These are phyloP conservation scores for Cryptomyrus ogoouensis DNA, from an alignment of 2,113 vertebrate genomes.

Conservation along the genomic window DNA sequence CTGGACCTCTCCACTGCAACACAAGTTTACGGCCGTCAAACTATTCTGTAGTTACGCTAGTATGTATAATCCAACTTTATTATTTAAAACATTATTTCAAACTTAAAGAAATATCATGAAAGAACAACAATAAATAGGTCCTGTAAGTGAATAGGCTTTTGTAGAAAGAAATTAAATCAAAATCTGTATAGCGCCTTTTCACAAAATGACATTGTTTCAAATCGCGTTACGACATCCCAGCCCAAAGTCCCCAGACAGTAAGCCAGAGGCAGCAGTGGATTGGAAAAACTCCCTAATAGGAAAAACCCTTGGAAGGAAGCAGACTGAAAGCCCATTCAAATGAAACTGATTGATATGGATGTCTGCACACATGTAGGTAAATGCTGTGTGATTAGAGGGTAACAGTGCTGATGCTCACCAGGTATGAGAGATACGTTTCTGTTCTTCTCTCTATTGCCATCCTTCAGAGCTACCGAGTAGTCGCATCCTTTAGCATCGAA, in stretches of 20 bases:
- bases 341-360: neutral
- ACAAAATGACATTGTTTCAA: neutral
- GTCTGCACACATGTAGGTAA: neutral
- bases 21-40: slow-evolving; percentile 1
- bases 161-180: neutral
- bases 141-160: neutral
- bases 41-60: neutral
- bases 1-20: slow-evolving; percentile 75
- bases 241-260: neutral
- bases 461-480: slow-evolving; percentile 82
- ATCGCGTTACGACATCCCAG: neutral
- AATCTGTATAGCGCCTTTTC: neutral
- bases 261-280: neutral
- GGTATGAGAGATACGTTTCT: slow-evolving; percentile 85
- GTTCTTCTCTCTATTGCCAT: slow-evolving; percentile 85
- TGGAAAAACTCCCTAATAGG: neutral
- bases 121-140: neutral
- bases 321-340: neutral
- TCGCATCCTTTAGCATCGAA: slow-evolving; percentile 83
- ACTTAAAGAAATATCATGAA: neutral
- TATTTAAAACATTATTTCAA: neutral
- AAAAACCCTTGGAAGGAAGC: neutral
- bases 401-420: slow-evolving; percentile 57
- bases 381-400: neutral
- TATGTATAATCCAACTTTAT: neutral